Evolutionary conservation across 2,888 invertebrate genomes (phyloP), one percentile per base, ranked within the genome.

Genomic region (Glaucopsyche alexis): DNA sequence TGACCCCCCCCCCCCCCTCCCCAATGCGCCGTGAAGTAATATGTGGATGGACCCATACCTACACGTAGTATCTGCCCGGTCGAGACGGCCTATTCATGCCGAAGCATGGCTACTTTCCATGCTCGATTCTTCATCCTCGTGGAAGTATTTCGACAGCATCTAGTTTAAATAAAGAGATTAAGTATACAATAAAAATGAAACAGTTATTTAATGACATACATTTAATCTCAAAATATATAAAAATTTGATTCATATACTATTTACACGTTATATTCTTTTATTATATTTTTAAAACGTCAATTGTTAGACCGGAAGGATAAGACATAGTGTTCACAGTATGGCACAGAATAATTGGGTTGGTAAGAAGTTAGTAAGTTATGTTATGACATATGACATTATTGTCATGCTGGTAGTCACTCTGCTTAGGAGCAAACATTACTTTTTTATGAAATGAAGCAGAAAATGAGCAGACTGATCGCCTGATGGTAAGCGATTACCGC

Each of bases 211-310:
- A 83, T 85, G 84, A 86, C 83, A 85, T 82, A 83, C 83, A 85
- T 91, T 89, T 90, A 90, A 85, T 91, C 81, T 87, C 87, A 87
- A 90, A 87, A 89, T 86, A 86, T 89, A 88, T 89, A 89, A 89
- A 81, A 84, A 87, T 87, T 79, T 88, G 84, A 85, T 88, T 85
- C 81, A 79, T 78, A 85, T 87, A 87, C 70, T 79, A 79, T 80
- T 77, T 79, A 79, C 78, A 80, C 74, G 74, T 72, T 75, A 55
- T 72, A 67, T 64, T 73, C 60, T 55, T 64, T 52, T 45, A 49
- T 52, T 71, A 71, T 52, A 72, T 66, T 16, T 49, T 49, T 47
- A 9, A 40, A 40, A 67, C 14, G 11, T 42, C 16, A 40, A 66
- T 11, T 38, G 38, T 16, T 49, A 40, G 60, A 45, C 29, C 40